Evolutionary conservation across 2,888 invertebrate genomes (phyloP), one percentile per base, ranked within the genome.

Genomic region (Apamea anceps): DNA sequence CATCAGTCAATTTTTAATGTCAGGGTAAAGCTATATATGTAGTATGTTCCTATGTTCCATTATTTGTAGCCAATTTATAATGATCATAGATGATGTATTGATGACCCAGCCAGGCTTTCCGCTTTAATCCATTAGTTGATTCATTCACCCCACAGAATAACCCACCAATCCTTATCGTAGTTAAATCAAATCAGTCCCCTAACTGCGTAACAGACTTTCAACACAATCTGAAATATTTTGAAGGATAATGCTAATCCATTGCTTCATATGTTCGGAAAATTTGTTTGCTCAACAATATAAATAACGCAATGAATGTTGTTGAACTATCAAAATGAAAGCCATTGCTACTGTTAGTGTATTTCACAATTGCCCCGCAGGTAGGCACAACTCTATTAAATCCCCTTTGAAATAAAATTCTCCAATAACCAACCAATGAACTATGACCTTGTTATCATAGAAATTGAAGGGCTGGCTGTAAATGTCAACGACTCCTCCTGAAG

Each of bases 381-480:
- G 28, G 13, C 75, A 81, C 37, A 71, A 71, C 57, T 79, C 54
- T 75, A 72, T 62, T 45, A 72, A 51, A 45, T n/a, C 48, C 63
- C 45, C 37, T 78, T 73, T 63, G 54, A 37, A 81, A 79, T 78
- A 12, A 37, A 82, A 37, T 54, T 79, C 48, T 77, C 60, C 54
- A 67, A 66, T 63, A 42, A 66, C 51, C 25, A 72, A 70, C 62
- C 80, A 51, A 75, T 74, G 81, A 79, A 85, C 73, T 80, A 42
- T 88, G 83, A 76, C 83, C 79, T 82, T 85, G 77, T 81, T 85
- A n/a, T 79, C 45, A 82, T 83, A 72, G 57, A 81, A 80, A 74
- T 84, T 78, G 76, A 79, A 89, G 80, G 82, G 81, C 78, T 82
- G 79, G 32, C 79, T 71, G 66, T 78, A 82, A 85, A 89, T 82